Base-by-base conservation (phyloP, 2,113 vertebrate genomes). In the Tragelaphus imberbis region DNA sequence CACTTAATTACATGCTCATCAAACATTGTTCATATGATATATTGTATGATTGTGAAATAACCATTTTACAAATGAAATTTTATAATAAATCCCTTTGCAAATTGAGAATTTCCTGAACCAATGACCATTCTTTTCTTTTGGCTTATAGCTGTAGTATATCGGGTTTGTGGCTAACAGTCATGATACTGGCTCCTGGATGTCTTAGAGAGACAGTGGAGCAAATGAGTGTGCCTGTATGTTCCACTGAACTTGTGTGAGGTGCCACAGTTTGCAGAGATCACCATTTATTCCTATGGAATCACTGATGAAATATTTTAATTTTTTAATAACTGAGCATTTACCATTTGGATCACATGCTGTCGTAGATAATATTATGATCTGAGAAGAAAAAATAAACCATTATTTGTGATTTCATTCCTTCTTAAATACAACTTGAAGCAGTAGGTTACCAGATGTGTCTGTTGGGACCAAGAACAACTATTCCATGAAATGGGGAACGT, bases 11-110 rank as follows among this genome's bases (percentile, higher is more conserved):
- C 5, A 9, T 77, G 61, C 58, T 56, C 6, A 30, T 63, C 11
- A 63, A 75, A 53, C 14, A 8, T n/a, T n/a, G 17, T 17, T 55
- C 25, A 55, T 68, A 2, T 40, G 33, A 92, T 10, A 33, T 75
- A 25, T 44, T 65, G n/a, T 14, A 36, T 71, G 13, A 77, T 82
- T 21, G 58, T 33, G 2, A 61, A 63, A 55, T 12, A 88, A 49
- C 6, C 53, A 84, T 47, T 90, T 89, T 80, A 75, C 55, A 77
- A 61, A 27, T 92, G 44, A 33, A 47, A 51, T 27, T 84, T 95
- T 27, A 16, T 86, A 59, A 85, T 53, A 84, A 63, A 47, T 75
- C 17, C 28, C n/a, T 91, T 96, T 68, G 30, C 10, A 65, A 16
- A 3, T 12, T 75, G 23, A 23, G 27, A 28, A 49, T 90, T 85